phyloP scores from a whole-genome alignment of 2,113 vertebrate genomes.

The Albula glossodonta region DNA sequence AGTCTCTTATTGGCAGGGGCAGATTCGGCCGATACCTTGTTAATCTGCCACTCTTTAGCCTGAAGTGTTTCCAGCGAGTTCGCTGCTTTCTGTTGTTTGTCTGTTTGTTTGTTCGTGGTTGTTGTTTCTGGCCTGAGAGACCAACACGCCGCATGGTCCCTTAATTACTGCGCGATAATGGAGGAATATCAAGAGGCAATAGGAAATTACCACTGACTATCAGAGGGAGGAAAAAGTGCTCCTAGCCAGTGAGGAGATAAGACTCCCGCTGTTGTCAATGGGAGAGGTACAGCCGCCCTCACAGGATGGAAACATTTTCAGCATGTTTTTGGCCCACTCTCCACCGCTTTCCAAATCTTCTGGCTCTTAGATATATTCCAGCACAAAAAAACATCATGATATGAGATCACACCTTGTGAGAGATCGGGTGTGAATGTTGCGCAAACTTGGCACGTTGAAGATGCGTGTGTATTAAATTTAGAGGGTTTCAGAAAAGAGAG shows the following conservation, averaged over 20 bases:
- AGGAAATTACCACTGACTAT: background rate
- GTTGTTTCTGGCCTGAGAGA: background rate
- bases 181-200: background rate
- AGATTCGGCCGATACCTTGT: conserved; percentile 27
- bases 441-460: background rate
- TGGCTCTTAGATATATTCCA: background rate
- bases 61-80: background rate
- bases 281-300: background rate
- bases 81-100: conserved; percentile 6
- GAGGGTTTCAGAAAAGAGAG: background rate
- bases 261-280: background rate
- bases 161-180: background rate
- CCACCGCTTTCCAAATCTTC: background rate
- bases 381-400: background rate
- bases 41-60: conserved; percentile 36
- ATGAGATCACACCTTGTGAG: background rate
- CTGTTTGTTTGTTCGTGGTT: background rate
- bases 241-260: background rate
- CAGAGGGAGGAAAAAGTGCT: background rate
- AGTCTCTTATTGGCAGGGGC: conserved; percentile 25
- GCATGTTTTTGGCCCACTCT: background rate
- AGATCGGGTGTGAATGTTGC: background rate
- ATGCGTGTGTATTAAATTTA: conserved; percentile 9
- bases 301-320: conserved; percentile 6
- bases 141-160: background rate